Conservation (phyloP, 2,113 vertebrate genomes). For the Amphiprion ocellaris region DNA sequence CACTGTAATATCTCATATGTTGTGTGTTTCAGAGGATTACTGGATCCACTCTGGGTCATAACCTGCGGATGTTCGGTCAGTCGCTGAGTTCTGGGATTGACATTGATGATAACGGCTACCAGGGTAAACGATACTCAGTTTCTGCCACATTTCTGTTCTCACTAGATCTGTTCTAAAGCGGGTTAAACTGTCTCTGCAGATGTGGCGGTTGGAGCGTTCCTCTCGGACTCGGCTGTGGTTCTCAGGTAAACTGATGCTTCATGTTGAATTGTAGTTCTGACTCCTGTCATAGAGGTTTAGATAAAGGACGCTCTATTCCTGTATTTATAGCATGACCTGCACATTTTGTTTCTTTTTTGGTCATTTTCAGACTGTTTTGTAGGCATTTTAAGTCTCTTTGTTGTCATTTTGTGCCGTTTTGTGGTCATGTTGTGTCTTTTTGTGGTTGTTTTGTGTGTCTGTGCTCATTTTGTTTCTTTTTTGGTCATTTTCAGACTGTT, state of each 20-base stretch:
- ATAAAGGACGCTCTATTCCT: neutral
- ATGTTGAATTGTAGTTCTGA: neutral
- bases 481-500: too few species aligned
- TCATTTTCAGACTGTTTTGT: too few species aligned
- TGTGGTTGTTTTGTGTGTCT: too few species aligned
- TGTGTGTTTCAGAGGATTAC: conserved; percentile 69
- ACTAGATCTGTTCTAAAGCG: neutral
- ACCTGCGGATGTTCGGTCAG: conserved; percentile 79
- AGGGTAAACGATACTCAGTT: conserved; percentile 50
- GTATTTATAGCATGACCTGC: neutral
- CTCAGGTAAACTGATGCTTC: conserved; percentile 86
- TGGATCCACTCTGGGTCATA: conserved; percentile 64
- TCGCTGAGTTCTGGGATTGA: conserved; percentile 79
- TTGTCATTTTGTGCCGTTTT: too few species aligned
- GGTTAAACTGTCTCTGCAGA: conserved; percentile 82
- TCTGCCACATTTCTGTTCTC: neutral
- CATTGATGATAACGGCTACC: conserved; percentile 75
- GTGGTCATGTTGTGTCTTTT: too few species aligned
- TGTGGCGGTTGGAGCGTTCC: conserved; percentile 94
- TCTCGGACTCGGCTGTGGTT: conserved; percentile 91
- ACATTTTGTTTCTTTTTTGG: too few species aligned
- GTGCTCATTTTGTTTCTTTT: too few species aligned
- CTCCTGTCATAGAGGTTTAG: neutral
- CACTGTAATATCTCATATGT: too few species aligned
- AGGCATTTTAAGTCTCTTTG: too few species aligned